Evolutionary conservation across 2,113 vertebrate genomes (phyloP).

Genomic region (Panthera tigris): DNA sequence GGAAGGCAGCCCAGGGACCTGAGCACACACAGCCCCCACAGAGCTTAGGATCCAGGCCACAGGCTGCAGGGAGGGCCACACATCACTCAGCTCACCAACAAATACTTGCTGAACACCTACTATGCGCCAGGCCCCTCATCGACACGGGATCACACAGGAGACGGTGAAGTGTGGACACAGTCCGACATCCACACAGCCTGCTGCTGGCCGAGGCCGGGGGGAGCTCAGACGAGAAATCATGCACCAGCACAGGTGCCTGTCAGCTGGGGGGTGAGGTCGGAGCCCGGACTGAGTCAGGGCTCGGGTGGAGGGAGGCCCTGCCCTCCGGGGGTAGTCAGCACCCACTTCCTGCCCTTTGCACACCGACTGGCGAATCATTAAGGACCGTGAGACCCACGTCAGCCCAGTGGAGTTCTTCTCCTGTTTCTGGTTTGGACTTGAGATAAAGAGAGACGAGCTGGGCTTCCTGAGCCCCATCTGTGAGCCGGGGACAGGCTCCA

Average conservation of each 20-base stretch:
- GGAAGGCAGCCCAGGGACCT: not conserved
- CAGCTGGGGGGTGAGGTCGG: not conserved
- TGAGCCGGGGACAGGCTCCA: not conserved
- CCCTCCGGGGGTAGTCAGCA: not conserved
- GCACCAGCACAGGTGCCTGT: not conserved
- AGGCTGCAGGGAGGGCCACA: not conserved
- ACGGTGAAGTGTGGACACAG: not conserved
- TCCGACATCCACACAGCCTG: not conserved
- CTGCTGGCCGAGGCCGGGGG: not conserved
- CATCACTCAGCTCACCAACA: not conserved
- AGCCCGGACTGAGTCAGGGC: accelerated
- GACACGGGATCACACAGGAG: not conserved
- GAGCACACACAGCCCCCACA: not conserved
- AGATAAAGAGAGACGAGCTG: not conserved
- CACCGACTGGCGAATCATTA: not conserved
- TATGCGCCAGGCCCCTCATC: not conserved
- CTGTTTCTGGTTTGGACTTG: not conserved
- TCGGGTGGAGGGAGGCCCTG: no score
- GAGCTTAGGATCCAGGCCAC: not conserved
- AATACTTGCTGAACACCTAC: not conserved
- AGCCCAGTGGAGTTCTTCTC: not conserved
- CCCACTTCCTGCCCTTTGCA: not conserved
- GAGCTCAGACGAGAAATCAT: not conserved
- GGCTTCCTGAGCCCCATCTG: not conserved
- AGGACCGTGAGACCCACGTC: not conserved